Evolutionary conservation across 1,140 invertebrate genomes (phyloP).

Genomic region (Philotrypesis tridentata): DNA sequence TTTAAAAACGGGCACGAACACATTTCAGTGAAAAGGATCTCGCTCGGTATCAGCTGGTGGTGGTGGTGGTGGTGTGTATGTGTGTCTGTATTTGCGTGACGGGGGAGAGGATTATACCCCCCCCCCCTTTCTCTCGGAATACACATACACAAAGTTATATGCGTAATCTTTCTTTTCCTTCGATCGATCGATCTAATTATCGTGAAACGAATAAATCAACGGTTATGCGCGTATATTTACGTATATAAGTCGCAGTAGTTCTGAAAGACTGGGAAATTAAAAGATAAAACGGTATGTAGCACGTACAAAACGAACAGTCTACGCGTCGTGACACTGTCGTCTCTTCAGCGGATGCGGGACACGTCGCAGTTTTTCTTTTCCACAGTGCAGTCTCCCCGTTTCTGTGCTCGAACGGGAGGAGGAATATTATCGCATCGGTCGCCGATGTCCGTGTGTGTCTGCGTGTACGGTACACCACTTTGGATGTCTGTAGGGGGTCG

Average conservation of each 20-base stretch:
- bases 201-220: not conserved
- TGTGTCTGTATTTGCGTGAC: no score
- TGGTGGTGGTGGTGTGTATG: no score
- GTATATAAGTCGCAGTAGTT: not conserved
- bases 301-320: not conserved
- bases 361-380: not conserved
- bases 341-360: not conserved
- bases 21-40: not conserved
- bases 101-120: no score
- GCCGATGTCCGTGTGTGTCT: no score
- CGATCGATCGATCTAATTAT: not conserved
- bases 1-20: slow-evolving; percentile 5
- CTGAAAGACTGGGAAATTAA: not conserved
- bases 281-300: no score
- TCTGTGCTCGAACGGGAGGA: not conserved
- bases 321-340: not conserved
- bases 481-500: no score
- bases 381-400: not conserved
- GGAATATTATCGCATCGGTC: no score
- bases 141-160: not conserved
- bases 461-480: no score
- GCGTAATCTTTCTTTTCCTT: no score
- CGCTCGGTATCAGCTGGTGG: no score
- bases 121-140: not conserved
- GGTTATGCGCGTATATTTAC: no score